phyloP scores from a whole-genome alignment of 2,797 vertebrate species.

The Xyrichtys novacula region DNA sequence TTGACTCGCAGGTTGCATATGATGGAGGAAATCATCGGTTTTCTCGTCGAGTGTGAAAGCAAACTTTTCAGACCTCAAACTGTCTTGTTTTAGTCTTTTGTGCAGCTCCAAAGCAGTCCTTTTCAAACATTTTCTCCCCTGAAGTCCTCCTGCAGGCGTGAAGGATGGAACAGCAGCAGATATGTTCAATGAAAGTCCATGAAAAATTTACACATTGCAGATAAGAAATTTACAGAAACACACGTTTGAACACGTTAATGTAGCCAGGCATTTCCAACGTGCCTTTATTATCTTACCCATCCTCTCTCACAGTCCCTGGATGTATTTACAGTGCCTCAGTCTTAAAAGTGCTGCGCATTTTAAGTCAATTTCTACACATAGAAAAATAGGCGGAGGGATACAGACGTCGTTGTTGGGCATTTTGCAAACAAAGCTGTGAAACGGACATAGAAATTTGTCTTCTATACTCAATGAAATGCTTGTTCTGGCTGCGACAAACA shows the following conservation, averaged over 20 bases:
- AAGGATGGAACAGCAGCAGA: conserved; percentile 63
- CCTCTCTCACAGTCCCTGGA: conserved; percentile 51
- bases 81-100: conserved; percentile 22
- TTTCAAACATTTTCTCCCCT: conserved; percentile 6
- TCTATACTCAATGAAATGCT: conserved; percentile 58
- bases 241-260: conserved; percentile 17
- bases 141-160: conserved; percentile 30
- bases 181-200: conserved; percentile 25
- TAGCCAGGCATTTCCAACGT: conserved; percentile 55
- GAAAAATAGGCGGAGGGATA: conserved; percentile 70
- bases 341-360: conserved; percentile 75
- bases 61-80: too few species aligned
- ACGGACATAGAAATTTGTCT: conserved; percentile 31
- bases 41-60: neutral
- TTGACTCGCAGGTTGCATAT: neutral
- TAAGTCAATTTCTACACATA: conserved; percentile 75
- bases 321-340: conserved; percentile 66
- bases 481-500: conserved; percentile 53
- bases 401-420: conserved; percentile 26
- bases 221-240: conserved; percentile 53
- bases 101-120: conserved; percentile 37
- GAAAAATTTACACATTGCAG: conserved; percentile 43
- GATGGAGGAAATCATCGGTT: neutral
- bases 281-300: conserved; percentile 14
- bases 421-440: conserved; percentile 51